Evolutionary conservation across 2,888 invertebrate genomes (phyloP), one percentile per base, ranked within the genome.

Genomic region (Pedicia rivosa): DNA sequence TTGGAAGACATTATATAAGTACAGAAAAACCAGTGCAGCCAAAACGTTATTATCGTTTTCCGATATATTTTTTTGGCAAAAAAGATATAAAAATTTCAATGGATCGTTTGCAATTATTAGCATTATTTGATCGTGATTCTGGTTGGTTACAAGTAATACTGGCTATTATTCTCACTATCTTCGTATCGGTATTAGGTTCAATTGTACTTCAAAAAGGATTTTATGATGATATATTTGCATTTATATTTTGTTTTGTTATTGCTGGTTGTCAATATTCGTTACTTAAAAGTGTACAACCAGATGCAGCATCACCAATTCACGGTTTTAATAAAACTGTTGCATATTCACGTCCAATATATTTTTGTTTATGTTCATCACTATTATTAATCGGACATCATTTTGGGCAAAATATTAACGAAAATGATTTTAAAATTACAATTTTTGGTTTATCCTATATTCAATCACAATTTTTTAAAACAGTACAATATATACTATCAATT

Each of bases 241-340:
- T 97, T 57, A 68, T 92, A 53, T 91, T 98, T 60, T 95, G 95
- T 63, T 84, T 94, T 49, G 87, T 95, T n/a, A 90, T 95, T 49
- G 97, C 97, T 2, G 83, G 92, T 12, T 91, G 94, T 52, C 98
- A 98, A 60, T 99, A 97, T 61, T 94, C 92, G 0, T 64, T 97
- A 45, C 63, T 95, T 44, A 97, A 95, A 64, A 94, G 94, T 47
- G 98, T 98, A 2, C 98, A 98, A 54, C 98, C 98, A 1, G 98
- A 98, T 61, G 92, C 97, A 0, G 86, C 97, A 0, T 97, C 97
- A 3, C 97, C 98, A 0, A 92, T 94, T 26, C 98, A 98, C 59
- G 95, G 95, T 9, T 95, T 91, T 54, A 97, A 97, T 58, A 78
- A 87, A 50, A 78, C 92, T 49, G 90, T 94, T 25, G 83, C 90